Evolutionary conservation across 2,888 invertebrate species (phyloP).

Genomic region (Sinodicranocentrus sp.): DNA sequence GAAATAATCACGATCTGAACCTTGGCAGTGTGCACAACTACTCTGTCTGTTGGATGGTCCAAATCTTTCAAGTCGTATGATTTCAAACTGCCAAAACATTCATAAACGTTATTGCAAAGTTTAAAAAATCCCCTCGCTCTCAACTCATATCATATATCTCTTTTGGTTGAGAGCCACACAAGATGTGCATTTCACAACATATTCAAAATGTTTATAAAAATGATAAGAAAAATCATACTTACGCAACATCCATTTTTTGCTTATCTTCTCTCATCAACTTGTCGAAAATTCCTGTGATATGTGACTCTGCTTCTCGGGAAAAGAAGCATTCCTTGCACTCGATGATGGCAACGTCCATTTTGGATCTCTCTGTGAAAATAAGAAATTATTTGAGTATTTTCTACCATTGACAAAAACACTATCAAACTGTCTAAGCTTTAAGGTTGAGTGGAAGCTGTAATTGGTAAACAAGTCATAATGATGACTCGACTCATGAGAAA

Average conservation of each 20-base stretch:
- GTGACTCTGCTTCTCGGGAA: conserved; percentile 71
- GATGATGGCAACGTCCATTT: conserved; percentile 75
- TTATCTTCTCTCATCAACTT: conserved; percentile 72
- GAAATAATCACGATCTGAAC: conserved; percentile 76
- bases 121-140: background rate
- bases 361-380: conserved; percentile 63
- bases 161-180: too few species aligned
- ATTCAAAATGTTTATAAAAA: too few species aligned
- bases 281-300: conserved; percentile 72
- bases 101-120: conserved; percentile 28
- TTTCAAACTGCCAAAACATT: conserved; percentile 70
- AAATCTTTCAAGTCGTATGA: conserved; percentile 74
- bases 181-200: too few species aligned
- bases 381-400: too few species aligned
- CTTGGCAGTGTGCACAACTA: conserved; percentile 74
- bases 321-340: conserved; percentile 74
- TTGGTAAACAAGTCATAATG: conserved; percentile 22
- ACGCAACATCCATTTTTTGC: conserved; percentile 74
- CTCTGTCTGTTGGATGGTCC: conserved; percentile 70
- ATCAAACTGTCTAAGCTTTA: background rate
- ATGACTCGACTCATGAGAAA: background rate
- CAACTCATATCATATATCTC: too few species aligned
- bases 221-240: conserved; percentile 58
- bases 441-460: background rate
- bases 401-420: too few species aligned